Conservation (phyloP, 2,888 invertebrate species). For the Metalampra italica region DNA sequence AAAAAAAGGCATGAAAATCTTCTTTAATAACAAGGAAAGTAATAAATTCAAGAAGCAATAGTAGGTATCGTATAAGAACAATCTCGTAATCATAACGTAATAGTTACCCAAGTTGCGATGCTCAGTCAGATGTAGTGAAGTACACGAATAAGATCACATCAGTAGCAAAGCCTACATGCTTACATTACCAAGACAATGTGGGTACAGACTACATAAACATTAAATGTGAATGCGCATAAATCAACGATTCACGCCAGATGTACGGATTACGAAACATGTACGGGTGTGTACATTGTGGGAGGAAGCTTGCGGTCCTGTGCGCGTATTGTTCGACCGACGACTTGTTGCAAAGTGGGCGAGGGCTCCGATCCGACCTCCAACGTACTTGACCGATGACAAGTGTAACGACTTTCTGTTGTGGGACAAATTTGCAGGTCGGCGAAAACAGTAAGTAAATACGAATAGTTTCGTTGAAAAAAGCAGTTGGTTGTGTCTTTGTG, state of each 20-base stretch:
- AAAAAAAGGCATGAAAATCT: too few relatives aligned
- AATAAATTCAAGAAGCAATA: background rate
- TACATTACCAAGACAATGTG: background rate
- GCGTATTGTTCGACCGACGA: constrained; percentile 12
- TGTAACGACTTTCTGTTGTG: constrained; percentile 35
- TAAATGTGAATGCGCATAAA: constrained; percentile 46
- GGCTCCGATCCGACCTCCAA: constrained; percentile 14
- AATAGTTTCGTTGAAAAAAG: background rate
- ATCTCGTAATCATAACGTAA: background rate
- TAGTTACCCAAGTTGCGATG: constrained; percentile 1
- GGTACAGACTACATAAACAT: constrained; percentile 16
- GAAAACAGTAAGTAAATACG: background rate
- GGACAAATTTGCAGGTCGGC: background rate
- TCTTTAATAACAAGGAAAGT: too few relatives aligned
- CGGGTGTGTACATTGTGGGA: constrained; percentile 22
- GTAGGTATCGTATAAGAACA: background rate
- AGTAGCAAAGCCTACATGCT: constrained; percentile 1
- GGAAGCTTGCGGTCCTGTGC: background rate
- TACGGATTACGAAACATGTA: constrained; percentile 44
- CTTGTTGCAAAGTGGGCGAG: constrained; percentile 14
- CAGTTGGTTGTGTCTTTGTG: too few relatives aligned
- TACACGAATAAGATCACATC: constrained; percentile 6
- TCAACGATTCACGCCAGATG: constrained; percentile 55
- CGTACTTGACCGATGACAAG: constrained; percentile 34
- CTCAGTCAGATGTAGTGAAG: constrained; percentile 3